phyloP scores from a whole-genome alignment of 2,113 vertebrate genomes.

The Notothenia rossii region DNA sequence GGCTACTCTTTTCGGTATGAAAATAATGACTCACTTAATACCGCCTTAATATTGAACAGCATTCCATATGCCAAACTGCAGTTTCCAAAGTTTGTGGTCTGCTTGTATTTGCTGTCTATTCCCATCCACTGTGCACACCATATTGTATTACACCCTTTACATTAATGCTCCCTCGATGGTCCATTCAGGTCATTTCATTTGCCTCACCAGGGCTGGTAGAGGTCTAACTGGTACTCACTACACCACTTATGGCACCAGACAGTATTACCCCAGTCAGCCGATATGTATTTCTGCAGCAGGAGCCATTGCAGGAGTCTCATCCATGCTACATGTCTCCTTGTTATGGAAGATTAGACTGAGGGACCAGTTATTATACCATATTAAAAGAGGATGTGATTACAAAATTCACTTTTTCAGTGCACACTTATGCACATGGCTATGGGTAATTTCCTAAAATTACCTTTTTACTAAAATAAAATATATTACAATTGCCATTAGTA shows the following conservation, averaged over 20 bases:
- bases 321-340: not conserved
- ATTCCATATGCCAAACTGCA: constrained; percentile 1
- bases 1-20: not conserved
- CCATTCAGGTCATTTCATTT: constrained; percentile 35
- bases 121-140: not conserved
- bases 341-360: not conserved
- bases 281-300: constrained; percentile 2
- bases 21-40: constrained; percentile 13
- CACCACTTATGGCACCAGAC: constrained; percentile 21
- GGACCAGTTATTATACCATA: not conserved
- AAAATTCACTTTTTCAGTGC: too few relatives aligned
- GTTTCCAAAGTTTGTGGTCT: not conserved
- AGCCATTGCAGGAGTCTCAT: constrained; percentile 11
- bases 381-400: too few relatives aligned
- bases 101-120: constrained; percentile 18
- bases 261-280: constrained; percentile 9
- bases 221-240: constrained; percentile 13
- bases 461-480: not conserved
- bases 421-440: too few relatives aligned
- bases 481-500: not conserved
- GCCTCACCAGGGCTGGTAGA: not conserved
- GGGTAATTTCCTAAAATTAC: not conserved
- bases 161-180: constrained; percentile 23
- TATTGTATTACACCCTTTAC: not conserved
- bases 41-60: constrained; percentile 14